phyloP scores from a whole-genome alignment of 2,797 vertebrate genomes.

The Clarias pachynema region DNA sequence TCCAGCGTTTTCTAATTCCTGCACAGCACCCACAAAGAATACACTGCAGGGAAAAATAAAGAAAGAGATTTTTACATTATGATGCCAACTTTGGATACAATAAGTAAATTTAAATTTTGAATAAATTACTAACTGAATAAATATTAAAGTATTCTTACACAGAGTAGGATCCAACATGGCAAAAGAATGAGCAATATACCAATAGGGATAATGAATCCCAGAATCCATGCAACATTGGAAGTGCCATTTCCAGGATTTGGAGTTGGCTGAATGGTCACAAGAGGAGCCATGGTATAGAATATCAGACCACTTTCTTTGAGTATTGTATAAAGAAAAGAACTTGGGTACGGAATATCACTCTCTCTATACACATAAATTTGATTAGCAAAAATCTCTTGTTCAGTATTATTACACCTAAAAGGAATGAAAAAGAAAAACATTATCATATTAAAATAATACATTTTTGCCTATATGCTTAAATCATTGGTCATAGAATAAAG shows the following conservation, averaged over 20 bases:
- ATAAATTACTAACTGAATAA: neutral
- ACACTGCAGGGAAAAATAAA: neutral
- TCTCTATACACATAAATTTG: neutral
- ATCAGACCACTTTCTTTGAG: neutral
- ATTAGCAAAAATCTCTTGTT: neutral
- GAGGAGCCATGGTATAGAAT: neutral
- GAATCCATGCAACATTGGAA: neutral
- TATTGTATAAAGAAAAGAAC: neutral
- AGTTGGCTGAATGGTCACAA: neutral
- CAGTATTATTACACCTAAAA: neutral
- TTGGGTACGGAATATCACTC: neutral
- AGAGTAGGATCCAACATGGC: slow-evolving; percentile 25
- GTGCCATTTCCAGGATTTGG: neutral
- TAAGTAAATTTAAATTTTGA: neutral
- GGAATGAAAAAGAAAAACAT: neutral
- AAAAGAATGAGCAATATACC: slow-evolving; percentile 8
- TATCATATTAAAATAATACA: neutral
- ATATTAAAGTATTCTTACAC: neutral
- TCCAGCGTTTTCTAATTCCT: neutral
- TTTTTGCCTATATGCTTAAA: neutral
- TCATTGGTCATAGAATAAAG: neutral
- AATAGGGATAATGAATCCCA: neutral
- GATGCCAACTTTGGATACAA: neutral
- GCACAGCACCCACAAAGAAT: slow-evolving; percentile 29
- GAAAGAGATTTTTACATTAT: neutral